Evolutionary conservation across 2,113 vertebrate species (phyloP).

Genomic region (Nanorana parkeri): DNA sequence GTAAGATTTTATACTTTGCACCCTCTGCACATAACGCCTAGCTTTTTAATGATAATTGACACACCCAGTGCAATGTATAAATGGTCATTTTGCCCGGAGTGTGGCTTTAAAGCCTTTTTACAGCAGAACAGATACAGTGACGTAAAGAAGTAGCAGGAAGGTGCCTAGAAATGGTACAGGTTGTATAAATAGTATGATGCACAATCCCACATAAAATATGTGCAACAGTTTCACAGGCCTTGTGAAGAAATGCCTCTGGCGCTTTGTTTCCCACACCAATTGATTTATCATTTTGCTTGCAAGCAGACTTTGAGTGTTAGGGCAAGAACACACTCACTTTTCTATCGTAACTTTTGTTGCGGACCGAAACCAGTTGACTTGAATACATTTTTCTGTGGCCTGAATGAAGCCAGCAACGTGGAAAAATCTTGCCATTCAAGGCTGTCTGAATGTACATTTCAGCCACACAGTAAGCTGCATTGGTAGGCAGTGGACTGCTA

Average conservation of each 20-base stretch:
- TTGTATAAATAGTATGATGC: neutral
- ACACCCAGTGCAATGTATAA: too few relatives aligned
- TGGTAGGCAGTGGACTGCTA: slow-evolving; percentile 99
- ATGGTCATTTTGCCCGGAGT: too few relatives aligned
- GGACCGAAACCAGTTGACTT: slow-evolving; percentile 90
- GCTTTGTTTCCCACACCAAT: slow-evolving; percentile 84
- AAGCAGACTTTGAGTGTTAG: slow-evolving; percentile 85
- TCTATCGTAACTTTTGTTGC: slow-evolving; percentile 85
- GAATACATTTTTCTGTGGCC: slow-evolving; percentile 90
- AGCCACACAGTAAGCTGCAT: slow-evolving; percentile 95
- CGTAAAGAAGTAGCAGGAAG: too few relatives aligned
- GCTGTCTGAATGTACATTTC: slow-evolving; percentile 98
- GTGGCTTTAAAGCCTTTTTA: too few relatives aligned
- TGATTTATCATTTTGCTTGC: slow-evolving; percentile 91
- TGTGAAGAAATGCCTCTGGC: slow-evolving; percentile 58
- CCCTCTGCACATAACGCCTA: too few relatives aligned
- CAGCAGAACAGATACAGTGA: too few relatives aligned
- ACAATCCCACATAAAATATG: slow-evolving; percentile 13
- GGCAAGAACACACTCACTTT: slow-evolving; percentile 82
- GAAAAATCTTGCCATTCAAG: slow-evolving; percentile 99
- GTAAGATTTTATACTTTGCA: too few relatives aligned
- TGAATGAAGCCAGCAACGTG: slow-evolving; percentile 99
- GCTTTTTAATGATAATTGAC: too few relatives aligned
- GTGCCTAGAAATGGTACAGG: neutral
- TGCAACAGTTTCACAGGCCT: slow-evolving; percentile 45